phyloP scores from a whole-genome alignment of 53 echinoderm and acorn worm genomes.

The Arbacia lixula region DNA sequence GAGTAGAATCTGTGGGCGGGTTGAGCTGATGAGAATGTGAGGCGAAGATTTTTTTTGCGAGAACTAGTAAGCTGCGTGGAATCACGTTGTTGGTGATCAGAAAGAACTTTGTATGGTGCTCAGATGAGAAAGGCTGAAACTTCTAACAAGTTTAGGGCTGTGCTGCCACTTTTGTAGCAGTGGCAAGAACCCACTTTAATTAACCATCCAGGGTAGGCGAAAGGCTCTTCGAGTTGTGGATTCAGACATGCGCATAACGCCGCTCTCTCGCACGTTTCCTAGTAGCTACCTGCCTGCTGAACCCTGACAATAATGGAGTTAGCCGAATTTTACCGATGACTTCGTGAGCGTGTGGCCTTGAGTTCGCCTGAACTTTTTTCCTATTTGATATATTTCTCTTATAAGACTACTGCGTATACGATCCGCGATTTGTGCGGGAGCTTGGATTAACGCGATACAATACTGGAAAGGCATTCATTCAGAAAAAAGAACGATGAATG shows the following conservation, averaged over 20 bases:
- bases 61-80: conserved; percentile 13
- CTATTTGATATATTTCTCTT: not conserved
- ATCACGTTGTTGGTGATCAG: too few species aligned
- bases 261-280: conserved; percentile 51
- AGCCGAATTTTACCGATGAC: conserved; percentile 60
- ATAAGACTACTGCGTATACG: conserved; percentile 16
- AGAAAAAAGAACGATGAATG: too few species aligned
- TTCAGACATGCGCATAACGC: conserved; percentile 57
- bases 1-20: conserved; percentile 47
- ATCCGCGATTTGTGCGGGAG: conserved; percentile 36
- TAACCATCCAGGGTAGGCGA: conserved; percentile 59
- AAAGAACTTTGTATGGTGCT: conserved; percentile 18
- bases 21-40: conserved; percentile 5
- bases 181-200: conserved; percentile 58
- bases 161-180: conserved; percentile 45
- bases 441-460: conserved; percentile 12
- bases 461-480: too few species aligned
- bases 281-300: conserved; percentile 58
- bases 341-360: conserved; percentile 60
- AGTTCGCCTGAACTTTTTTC: conserved; percentile 56
- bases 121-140: conserved; percentile 29
- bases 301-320: conserved; percentile 66
- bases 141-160: conserved; percentile 28
- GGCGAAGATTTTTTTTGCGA: not conserved
- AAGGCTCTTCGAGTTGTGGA: conserved; percentile 47